A percentile compares a stretch with the other conserved stretches of the same genome.
phyloP scores from a whole-genome alignment of 2,888 invertebrate genomes.

The Tortricodes alternella region DNA sequence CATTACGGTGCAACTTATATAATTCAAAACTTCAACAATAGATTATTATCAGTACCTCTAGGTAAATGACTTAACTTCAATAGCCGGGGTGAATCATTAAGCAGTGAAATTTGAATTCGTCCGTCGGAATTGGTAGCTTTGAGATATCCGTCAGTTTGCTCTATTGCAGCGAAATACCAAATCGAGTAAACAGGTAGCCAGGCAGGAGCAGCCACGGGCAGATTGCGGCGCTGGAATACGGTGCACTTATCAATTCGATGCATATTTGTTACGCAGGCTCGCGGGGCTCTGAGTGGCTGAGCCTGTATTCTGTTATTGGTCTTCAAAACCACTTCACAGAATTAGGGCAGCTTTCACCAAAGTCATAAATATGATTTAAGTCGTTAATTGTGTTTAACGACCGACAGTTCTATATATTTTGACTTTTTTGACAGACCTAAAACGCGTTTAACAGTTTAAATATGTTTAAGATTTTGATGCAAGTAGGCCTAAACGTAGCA shows the following conservation, averaged over 20 bases:
- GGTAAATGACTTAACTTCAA: neutral
- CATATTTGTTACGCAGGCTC: too few species aligned
- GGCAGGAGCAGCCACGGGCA: neutral
- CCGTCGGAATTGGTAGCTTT: neutral
- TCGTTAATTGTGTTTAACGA: too few species aligned
- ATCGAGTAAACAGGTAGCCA: neutral
- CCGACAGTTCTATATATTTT: too few species aligned
- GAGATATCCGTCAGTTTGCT: neutral
- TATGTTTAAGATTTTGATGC: too few species aligned
- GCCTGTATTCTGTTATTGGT: too few species aligned
- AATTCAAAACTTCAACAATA: constrained; percentile 1
- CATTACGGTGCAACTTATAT: neutral
- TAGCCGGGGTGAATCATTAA: neutral
- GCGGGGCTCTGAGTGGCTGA: too few species aligned
- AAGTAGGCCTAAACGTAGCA: too few species aligned
- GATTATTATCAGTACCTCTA: constrained; percentile 4
- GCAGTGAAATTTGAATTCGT: neutral
- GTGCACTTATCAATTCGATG: neutral
- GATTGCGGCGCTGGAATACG: neutral
- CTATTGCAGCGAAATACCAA: neutral
- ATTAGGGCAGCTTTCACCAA: too few species aligned
- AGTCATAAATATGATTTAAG: too few species aligned
- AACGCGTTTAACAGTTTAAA: too few species aligned
- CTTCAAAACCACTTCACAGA: too few species aligned
- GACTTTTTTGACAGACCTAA: too few species aligned